phyloP scores from a whole-genome alignment of 2,113 vertebrate species.

The Hemiscyllium ocellatum region DNA sequence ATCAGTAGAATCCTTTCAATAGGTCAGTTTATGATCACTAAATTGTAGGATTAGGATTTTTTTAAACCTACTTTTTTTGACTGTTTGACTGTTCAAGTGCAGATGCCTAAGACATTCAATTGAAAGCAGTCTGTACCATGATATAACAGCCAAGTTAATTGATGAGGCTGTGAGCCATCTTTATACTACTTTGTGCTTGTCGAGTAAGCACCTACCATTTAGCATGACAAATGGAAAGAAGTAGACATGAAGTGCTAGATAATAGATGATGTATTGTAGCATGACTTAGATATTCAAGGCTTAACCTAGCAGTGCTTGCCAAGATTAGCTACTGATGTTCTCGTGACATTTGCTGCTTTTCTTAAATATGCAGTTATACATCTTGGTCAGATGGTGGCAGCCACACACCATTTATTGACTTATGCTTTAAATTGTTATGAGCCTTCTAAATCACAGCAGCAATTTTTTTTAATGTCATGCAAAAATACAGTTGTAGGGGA shows the following conservation, averaged over 20 bases:
- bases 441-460: not conserved
- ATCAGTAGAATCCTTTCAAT: not conserved
- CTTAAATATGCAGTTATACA: not conserved
- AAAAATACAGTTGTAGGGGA: not conserved
- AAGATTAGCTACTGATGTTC: not conserved
- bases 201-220: not conserved
- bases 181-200: not conserved
- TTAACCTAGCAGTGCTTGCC: not conserved
- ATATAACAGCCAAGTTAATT: not conserved
- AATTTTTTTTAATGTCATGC: not conserved
- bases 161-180: not conserved
- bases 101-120: not conserved
- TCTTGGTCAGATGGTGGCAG: constrained; percentile 13
- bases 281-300: not conserved
- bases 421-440: not conserved
- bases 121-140: not conserved
- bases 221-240: not conserved
- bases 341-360: not conserved
- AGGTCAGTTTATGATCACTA: not conserved
- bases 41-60: not conserved
- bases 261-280: not conserved
- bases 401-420: not conserved
- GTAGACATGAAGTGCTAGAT: not conserved
- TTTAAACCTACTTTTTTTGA: not conserved
- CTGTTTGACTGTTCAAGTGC: not conserved